Conservation (phyloP, 2,797 vertebrate species). For the Otus scops region DNA sequence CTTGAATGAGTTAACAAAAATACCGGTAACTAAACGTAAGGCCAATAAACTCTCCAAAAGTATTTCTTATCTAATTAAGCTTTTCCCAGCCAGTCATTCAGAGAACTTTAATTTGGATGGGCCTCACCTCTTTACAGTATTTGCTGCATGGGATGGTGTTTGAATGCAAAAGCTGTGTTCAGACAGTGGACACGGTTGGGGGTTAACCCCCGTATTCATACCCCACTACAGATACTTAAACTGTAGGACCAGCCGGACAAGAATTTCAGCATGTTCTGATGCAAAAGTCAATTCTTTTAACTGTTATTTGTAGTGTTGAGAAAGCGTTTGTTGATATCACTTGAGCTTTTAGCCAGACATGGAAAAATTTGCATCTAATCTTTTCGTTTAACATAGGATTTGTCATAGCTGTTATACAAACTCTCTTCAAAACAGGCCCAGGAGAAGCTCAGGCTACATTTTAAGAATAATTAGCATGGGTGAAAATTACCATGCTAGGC, state of each 20-base stretch:
- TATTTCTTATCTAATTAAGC: neutral
- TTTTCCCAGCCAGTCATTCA: neutral
- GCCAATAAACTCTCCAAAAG: neutral
- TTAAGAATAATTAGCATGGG: neutral
- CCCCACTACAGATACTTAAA: neutral
- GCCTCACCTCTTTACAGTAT: neutral
- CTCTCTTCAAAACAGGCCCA: neutral
- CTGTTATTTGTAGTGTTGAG: neutral
- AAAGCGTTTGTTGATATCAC: neutral
- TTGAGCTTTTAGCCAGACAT: neutral
- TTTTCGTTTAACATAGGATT: neutral
- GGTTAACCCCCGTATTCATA: fast-evolving
- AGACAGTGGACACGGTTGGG: neutral
- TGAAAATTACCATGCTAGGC: neutral
- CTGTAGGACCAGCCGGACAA: neutral
- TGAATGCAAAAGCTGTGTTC: neutral
- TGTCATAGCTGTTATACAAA: neutral
- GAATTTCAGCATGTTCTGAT: neutral
- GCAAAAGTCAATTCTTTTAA: neutral
- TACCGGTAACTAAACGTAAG: neutral
- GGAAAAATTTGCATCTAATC: neutral
- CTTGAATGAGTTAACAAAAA: neutral
- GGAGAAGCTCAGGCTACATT: neutral
- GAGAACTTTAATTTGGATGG: neutral
- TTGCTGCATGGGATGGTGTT: neutral